Percentiles rank a stretch among this genome's conserved stretches.
Conservation (phyloP, 2,113 vertebrate species). For the Onychostoma macrolepis region DNA sequence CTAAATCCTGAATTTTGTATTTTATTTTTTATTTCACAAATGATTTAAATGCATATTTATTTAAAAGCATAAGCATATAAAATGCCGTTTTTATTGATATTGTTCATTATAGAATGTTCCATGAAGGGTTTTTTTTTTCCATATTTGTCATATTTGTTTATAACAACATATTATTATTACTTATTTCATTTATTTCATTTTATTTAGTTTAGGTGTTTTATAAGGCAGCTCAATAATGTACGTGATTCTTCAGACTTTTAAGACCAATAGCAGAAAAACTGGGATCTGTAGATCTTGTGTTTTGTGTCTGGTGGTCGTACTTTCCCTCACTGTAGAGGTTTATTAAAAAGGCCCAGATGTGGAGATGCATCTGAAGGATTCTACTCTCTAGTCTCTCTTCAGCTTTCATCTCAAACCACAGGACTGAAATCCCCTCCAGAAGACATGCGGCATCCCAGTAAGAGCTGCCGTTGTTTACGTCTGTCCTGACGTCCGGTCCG, state of each 20-base stretch:
- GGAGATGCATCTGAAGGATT: conserved; percentile 30
- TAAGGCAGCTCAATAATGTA: not conserved
- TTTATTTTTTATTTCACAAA: no score
- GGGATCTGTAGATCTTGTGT: conserved; percentile 25
- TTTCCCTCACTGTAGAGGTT: conserved; percentile 40
- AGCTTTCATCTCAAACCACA: conserved; percentile 56
- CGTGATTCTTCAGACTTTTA: not conserved
- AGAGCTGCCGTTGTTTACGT: conserved; percentile 31
- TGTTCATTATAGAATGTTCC: no score
- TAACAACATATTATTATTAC: no score
- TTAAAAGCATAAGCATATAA: no score
- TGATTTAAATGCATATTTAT: no score
- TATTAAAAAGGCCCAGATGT: conserved; percentile 58
- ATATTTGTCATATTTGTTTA: no score
- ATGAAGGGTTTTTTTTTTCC: no score
- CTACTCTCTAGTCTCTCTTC: conserved; percentile 36
- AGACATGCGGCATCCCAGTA: conserved; percentile 23
- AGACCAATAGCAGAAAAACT: not conserved
- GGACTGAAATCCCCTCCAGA: conserved; percentile 54
- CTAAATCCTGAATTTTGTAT: no score
- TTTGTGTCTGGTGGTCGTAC: conserved; percentile 39
- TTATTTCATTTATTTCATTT: no score
- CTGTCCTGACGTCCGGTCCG: conserved; percentile 25
- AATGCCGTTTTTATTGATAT: no score
- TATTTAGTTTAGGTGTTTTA: not conserved